These are phyloP conservation scores for Zosterops lateralis DNA, from an alignment of 2,113 vertebrate species.

Conservation along the genomic window DNA sequence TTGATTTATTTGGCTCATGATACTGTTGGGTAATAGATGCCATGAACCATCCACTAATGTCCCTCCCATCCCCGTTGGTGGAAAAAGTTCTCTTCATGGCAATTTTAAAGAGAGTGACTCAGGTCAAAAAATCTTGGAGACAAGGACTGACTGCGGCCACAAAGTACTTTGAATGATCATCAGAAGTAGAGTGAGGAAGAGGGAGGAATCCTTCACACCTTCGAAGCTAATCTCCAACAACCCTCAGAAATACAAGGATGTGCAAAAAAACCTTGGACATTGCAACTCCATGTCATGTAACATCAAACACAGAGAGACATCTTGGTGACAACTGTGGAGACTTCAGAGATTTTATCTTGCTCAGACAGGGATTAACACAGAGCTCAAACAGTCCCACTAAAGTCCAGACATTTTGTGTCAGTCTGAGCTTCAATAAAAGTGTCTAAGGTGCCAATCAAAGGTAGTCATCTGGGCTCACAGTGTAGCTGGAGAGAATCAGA, in stretches of 20 bases:
- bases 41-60: neutral
- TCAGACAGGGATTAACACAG: neutral
- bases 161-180: neutral
- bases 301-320: neutral
- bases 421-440: neutral
- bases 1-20: neutral
- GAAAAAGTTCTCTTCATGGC: neutral
- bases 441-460: neutral
- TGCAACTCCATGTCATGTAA: neutral
- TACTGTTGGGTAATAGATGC: neutral
- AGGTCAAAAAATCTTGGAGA: neutral
- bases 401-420: neutral
- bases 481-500: neutral
- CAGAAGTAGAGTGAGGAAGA: neutral
- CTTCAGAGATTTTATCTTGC: neutral
- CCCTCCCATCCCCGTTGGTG: neutral
- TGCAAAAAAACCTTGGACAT: neutral
- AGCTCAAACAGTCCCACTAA: neutral
- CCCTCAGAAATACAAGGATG: neutral
- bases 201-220: neutral
- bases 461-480: neutral
- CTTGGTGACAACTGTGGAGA: neutral
- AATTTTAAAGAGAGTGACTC: neutral
- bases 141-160: rapidly evolving
- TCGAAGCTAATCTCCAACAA: neutral